Evolutionary conservation across 2,113 vertebrate genomes (phyloP), one percentile per base, ranked within the genome.

Genomic region (Lophotis ruficrista): DNA sequence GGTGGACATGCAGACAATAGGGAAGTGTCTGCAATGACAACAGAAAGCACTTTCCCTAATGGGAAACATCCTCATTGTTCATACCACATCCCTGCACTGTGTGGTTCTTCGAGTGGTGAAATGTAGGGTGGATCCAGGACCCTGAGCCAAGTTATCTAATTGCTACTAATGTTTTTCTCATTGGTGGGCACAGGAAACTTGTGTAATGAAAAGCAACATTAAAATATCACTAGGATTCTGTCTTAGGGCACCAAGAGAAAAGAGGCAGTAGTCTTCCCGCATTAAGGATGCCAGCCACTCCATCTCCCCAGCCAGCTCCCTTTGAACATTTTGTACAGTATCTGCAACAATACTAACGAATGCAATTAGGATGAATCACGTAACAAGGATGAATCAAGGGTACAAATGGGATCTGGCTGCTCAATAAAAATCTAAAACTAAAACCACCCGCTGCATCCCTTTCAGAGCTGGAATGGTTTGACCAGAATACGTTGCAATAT

Each of bases 31-130:
- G 64, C 75, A 31, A 19, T 54, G 77, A 88, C 93, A 96, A 84
- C 82, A 38, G 64, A 90, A 92, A 96, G 65, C 90, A 80, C 95
- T 96, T 96, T 93, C 94, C 54, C 86, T 96, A 84, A 89, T 94
- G 48, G 72, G 91, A 92, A 95, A 89, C 91, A 93, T 92, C 92
- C 90, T 82, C 72, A 6, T 62, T 14, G 23, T 65, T 35, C 60
- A 56, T n/a, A 21, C 51, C 30, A 1, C n/a, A 30, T 47, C 82
- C 82, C 65, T 43, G 68, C n/a, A 0, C 87, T 31, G 8, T 4
- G 78, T 24, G 50, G 4, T 33, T 90, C 69, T 33, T 68, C 0
- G 54, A 47, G 35, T 89, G 92, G 16, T 95, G 92, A 94, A 87
- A 93, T 19, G 48, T 31, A 57, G 90, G 72, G 31, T 10, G 53